Evolutionary conservation across 2,797 vertebrate species (phyloP), one percentile per base, ranked within the genome.

Genomic region (Sebastes vulpes): DNA sequence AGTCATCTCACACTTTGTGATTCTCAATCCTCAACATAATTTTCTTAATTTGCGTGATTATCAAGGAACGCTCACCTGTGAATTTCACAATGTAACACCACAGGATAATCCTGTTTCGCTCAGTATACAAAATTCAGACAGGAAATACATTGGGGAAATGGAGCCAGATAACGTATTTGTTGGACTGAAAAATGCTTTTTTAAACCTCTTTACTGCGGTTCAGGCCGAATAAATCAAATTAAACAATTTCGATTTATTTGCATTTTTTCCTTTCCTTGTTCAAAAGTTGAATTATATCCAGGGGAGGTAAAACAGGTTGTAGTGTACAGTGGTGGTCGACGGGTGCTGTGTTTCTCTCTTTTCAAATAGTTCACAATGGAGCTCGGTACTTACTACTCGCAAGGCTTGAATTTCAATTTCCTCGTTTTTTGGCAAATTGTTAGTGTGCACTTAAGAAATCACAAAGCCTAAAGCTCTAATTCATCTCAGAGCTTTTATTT

Each of bases 1-100:
- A 60, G 53, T 83, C 71, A 74, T 77, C 77, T 81, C 46, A 83
- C 52, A 79, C 68, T 75, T 48, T 72, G 53, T 68, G 67, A 75
- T 81, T 84, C 35, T 84, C 46, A 77, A 81, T 88, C 64, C 79
- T 64, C 57, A 50, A 77, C 71, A 58, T 85, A 2, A 80, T 88
- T 88, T 83, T 77, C 60, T 35, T 76, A 75, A 88, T 84, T 75
- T 78, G 21, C 16, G 28, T 65, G 72, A 83, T 85, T 78, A 83
- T 81, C 31, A 7, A 66, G 58, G 65, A 77, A 80, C 59, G 38
- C n/a, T 83, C 70, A 65, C 78, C 26, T 75, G 58, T 73, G 72
- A 70, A 74, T 71, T 65, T 76, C 48, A 23, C 75, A 84, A 48
- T 68, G 58, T 72, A 64, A 75, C 82, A 69, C 78, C 48, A 26